Conservation (phyloP, 2,888 invertebrate species). For the Hirtodrosophila duncani region DNA sequence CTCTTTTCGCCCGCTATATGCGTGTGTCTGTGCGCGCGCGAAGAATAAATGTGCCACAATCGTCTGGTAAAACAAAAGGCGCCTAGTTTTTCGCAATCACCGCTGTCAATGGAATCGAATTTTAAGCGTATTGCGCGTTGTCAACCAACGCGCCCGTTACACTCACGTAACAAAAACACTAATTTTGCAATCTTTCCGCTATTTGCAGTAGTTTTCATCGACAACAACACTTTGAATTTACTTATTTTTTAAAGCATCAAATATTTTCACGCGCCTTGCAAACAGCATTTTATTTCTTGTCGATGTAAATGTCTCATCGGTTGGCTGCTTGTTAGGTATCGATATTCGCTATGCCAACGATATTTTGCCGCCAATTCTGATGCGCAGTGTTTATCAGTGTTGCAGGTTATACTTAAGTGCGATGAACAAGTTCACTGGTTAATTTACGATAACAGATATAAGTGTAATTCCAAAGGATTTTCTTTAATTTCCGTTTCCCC, state of each 20-base stretch:
- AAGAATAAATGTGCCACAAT: constrained; percentile 11
- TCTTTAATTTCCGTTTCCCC: too few species aligned
- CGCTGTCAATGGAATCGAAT: constrained; percentile 15
- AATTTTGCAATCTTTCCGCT: constrained; percentile 8
- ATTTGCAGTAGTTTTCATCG: constrained; percentile 12
- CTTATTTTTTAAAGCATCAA: constrained; percentile 21
- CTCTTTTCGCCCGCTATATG: too few species aligned
- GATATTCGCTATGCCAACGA: too few species aligned
- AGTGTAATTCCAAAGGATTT: too few species aligned
- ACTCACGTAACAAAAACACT: constrained; percentile 9
- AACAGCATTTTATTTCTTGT: constrained; percentile 42
- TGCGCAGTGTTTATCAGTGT: too few species aligned
- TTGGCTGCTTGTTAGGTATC: too few species aligned
- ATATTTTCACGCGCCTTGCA: constrained; percentile 61
- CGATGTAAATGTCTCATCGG: constrained; percentile 37
- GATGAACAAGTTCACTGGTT: too few species aligned
- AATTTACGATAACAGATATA: too few species aligned
- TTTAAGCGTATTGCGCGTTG: constrained; percentile 15
- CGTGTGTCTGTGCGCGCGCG: too few species aligned
- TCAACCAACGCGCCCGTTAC: constrained; percentile 19
- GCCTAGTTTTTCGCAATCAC: constrained; percentile 54
- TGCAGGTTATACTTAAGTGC: too few species aligned
- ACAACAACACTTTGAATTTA: constrained; percentile 11
- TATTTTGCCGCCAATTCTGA: too few species aligned
- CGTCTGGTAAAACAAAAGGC: constrained; percentile 62